These are phyloP conservation scores for Sphenodon punctatus DNA, from an alignment of 2,797 vertebrate genomes.

Conservation along the genomic window DNA sequence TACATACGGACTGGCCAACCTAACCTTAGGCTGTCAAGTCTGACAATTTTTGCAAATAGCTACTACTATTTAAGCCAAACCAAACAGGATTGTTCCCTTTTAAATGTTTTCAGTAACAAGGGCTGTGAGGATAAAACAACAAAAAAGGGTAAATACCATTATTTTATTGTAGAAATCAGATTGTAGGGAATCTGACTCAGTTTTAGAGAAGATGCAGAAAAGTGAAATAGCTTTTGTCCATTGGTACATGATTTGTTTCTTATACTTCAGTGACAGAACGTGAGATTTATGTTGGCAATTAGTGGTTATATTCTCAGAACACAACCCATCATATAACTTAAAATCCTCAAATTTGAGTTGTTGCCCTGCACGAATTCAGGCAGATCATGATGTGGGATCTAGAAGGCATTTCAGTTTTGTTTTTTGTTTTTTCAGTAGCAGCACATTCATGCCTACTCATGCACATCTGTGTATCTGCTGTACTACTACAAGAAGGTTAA, in stretches of 20 bases:
- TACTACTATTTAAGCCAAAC: background rate
- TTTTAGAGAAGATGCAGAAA: background rate
- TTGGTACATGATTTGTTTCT: background rate
- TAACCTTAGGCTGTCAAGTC: background rate
- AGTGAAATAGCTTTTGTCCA: fast-evolving
- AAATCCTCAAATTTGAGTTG: background rate
- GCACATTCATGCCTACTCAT: no score
- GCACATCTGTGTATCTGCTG: background rate
- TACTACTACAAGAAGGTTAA: background rate
- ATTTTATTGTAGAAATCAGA: background rate
- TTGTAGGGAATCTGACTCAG: background rate
- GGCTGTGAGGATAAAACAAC: background rate
- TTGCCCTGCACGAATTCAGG: background rate
- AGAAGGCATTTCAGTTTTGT: background rate
- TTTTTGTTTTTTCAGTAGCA: no score
- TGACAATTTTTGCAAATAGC: fast-evolving
- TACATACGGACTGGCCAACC: no score
- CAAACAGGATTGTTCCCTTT: background rate
- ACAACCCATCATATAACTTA: background rate
- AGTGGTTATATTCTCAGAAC: background rate
- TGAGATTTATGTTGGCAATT: fast-evolving
- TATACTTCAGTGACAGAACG: fast-evolving
- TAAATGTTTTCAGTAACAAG: background rate
- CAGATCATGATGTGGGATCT: background rate
- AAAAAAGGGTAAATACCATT: background rate